These are phyloP conservation scores for Seriola quinqueradiata DNA, from an alignment of 2,113 vertebrate genomes.

Conservation along the genomic window DNA sequence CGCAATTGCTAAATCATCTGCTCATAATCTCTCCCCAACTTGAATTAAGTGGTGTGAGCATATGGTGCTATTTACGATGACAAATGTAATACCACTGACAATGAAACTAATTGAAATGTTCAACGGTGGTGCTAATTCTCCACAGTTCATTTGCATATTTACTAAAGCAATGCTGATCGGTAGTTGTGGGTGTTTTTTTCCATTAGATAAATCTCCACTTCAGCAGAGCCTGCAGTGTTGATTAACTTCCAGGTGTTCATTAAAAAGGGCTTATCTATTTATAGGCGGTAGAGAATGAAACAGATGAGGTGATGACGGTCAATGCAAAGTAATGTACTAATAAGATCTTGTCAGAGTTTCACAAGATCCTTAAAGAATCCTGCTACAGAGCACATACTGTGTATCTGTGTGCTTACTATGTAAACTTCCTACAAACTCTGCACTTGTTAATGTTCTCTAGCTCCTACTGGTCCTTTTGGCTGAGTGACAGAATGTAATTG, in stretches of 20 bases:
- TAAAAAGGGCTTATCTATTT: slow-evolving; percentile 19
- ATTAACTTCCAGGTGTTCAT: slow-evolving; percentile 47
- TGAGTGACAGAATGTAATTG: background rate
- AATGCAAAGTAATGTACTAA: slow-evolving; percentile 10
- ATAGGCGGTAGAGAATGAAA: background rate
- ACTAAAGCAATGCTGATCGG: slow-evolving; percentile 38
- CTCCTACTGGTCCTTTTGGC: background rate
- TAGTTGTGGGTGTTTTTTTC: slow-evolving; percentile 29
- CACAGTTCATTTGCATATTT: slow-evolving; percentile 54
- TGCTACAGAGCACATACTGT: background rate
- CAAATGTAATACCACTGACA: slow-evolving; percentile 59
- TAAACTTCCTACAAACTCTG: slow-evolving; percentile 3
- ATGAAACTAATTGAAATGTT: slow-evolving; percentile 65
- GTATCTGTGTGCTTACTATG: slow-evolving; percentile 19
- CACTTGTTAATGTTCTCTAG: background rate
- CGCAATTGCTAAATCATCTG: slow-evolving; percentile 69
- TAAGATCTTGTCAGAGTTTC: background rate
- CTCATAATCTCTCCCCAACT: slow-evolving; percentile 68
- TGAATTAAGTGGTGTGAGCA: slow-evolving; percentile 60
- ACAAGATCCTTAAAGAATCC: background rate
- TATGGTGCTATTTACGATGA: slow-evolving; percentile 66
- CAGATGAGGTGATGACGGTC: slow-evolving; percentile 8
- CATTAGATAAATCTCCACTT: slow-evolving; percentile 25
- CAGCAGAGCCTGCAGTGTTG: background rate
- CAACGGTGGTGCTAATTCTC: slow-evolving; percentile 16